Conservation (phyloP, 2,888 invertebrate species). For the Caenorhabditis wallacei region DNA sequence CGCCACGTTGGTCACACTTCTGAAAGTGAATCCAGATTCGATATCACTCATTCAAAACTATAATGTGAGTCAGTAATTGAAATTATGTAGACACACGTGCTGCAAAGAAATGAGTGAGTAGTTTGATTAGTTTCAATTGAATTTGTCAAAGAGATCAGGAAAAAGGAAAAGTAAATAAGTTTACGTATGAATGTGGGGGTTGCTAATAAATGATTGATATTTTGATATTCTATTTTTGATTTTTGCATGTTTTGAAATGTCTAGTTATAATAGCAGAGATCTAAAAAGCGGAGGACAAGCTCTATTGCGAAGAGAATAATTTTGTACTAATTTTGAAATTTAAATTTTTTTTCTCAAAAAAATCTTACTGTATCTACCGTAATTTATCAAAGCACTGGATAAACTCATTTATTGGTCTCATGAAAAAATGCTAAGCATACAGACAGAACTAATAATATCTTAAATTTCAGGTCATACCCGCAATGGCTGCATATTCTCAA, state of each 20-base stretch:
- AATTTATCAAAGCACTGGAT: no score
- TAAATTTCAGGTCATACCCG: slow-evolving; percentile 41
- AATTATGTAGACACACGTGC: slow-evolving; percentile 1
- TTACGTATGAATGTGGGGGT: slow-evolving; percentile 13
- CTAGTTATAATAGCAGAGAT: no score
- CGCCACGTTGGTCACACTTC: slow-evolving; percentile 14
- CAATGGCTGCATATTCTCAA: slow-evolving; percentile 37
- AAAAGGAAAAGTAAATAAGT: slow-evolving; percentile 20
- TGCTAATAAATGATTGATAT: background rate
- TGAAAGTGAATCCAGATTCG: slow-evolving; percentile 29
- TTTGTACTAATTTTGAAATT: no score
- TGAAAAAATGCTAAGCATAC: no score
- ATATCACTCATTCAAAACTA: slow-evolving; percentile 35
- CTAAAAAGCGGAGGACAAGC: no score
- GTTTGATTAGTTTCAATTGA: slow-evolving; percentile 33
- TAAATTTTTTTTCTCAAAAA: no score
- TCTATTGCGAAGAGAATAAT: no score
- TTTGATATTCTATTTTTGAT: background rate
- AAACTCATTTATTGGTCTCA: no score
- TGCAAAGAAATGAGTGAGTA: slow-evolving; percentile 11
- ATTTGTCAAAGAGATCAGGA: slow-evolving; percentile 24
- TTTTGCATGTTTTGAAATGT: slow-evolving; percentile 15
- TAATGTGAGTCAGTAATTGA: slow-evolving; percentile 40
- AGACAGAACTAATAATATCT: background rate
- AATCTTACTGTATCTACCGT: no score